Base-by-base conservation (phyloP, 2,113 vertebrate species). In the Aptenodytes forsteri region DNA sequence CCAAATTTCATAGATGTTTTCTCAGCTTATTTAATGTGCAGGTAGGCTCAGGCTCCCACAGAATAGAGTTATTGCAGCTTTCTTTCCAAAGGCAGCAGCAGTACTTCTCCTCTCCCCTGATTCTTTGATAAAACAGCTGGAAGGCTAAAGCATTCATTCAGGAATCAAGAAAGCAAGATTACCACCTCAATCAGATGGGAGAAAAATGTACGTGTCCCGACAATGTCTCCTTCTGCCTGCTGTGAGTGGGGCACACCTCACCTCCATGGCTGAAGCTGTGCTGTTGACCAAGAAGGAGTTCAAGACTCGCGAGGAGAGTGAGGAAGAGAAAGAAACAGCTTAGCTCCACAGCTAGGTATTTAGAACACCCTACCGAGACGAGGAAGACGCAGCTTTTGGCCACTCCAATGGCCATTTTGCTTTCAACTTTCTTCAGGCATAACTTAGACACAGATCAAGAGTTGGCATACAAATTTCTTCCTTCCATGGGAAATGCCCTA, bases 171-270 rank as follows among this genome's bases (percentile, higher is more conserved):
- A 77, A 91, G 36, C 7, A 87, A 64, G 46, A 58, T 36, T 86
- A 66, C 17, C 29, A n/a, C 47, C 29, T 83, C 66, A 65, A 0
- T 56, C 29, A 55, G 6, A 40, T 30, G 12, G 18, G 9, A 89
- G 29, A 69, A 76, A 69, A 86, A 65, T 21, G 29, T 17, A 14
- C 0, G 0, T n/a, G 25, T 84, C 36, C 20, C 0, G 0, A 16
- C n/a, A 50, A 3, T 13, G 9, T 69, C 23, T 67, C 19, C 2
- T 4, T 13, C 30, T 67, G 42, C 17, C 22, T 72, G 20, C n/a
- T 76, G 17, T 40, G 47, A 29, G 3, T 10, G 7, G 15, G 10
- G 15, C 9, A 6, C 26, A 52, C 16, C 25, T 55, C 8, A 16
- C 22, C 42, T 50, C 56, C 10, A 3, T 26, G 36, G 26, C 75